These are phyloP conservation scores for Nesoenas mayeri DNA, from an alignment of 2,113 vertebrate species.

Conservation along the genomic window DNA sequence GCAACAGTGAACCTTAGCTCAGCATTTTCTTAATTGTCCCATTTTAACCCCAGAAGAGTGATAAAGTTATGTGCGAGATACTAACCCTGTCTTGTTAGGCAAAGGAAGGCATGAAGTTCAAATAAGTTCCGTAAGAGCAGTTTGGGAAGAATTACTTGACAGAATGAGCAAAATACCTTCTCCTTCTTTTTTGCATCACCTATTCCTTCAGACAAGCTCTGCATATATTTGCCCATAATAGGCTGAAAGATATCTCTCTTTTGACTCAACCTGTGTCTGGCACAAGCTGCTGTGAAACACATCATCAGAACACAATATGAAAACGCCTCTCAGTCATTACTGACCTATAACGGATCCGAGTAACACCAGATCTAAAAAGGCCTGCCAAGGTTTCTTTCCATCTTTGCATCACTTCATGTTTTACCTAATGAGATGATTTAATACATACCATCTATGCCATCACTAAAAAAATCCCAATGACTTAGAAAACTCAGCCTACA, in stretches of 20 bases:
- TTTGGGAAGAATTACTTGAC: neutral
- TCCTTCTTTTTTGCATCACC: neutral
- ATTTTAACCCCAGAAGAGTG: neutral
- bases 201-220: neutral
- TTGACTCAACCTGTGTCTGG: neutral
- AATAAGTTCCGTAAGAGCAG: neutral
- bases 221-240: neutral
- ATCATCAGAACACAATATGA: neutral
- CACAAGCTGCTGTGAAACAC: neutral
- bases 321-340: neutral
- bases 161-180: neutral
- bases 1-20: neutral
- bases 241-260: neutral
- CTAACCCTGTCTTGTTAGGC: neutral
- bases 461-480: neutral
- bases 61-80: neutral
- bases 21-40: neutral
- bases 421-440: neutral
- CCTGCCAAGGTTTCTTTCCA: neutral
- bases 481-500: neutral
- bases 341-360: neutral
- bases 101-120: neutral
- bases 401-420: neutral
- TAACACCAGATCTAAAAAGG: neutral
- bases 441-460: neutral